phyloP scores from a whole-genome alignment of 1,140 invertebrate genomes.

The Hypothenemus hampei region DNA sequence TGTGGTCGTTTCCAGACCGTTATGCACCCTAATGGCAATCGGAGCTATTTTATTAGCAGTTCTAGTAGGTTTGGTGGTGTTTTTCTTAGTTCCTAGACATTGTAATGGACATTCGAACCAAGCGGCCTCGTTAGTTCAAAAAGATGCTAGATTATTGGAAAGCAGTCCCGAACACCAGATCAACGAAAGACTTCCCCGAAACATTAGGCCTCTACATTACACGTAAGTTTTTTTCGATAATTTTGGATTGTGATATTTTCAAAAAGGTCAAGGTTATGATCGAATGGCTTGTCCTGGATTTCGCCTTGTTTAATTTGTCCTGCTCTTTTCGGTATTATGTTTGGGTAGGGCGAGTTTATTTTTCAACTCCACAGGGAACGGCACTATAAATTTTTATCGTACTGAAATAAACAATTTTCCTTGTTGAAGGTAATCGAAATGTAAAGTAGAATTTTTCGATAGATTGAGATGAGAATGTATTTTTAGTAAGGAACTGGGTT shows the following conservation, averaged over 20 bases:
- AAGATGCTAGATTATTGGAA: background rate
- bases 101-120: slow-evolving; percentile 8
- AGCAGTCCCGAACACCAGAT: slow-evolving; percentile 17
- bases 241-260: slow-evolving; percentile 2
- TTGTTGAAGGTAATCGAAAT: background rate
- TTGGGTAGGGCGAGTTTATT: slow-evolving; percentile 5
- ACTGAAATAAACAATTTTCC: background rate
- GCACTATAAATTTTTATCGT: background rate
- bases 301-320: background rate
- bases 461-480: no score
- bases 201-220: slow-evolving; percentile 40
- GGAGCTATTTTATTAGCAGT: slow-evolving; percentile 38
- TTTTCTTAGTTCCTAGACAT: slow-evolving; percentile 38
- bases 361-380: background rate
- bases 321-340: background rate
- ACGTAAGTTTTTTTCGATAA: slow-evolving; percentile 33
- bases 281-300: background rate
- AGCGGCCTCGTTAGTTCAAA: slow-evolving; percentile 8
- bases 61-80: slow-evolving; percentile 38
- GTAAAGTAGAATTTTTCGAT: background rate
- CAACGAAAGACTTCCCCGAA: slow-evolving; percentile 36
- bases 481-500: background rate
- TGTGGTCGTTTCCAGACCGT: slow-evolving; percentile 37
- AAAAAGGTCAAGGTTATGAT: background rate
- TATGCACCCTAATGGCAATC: slow-evolving; percentile 39